These are phyloP conservation scores for Agapostemon virescens DNA, from an alignment of 2,888 invertebrate genomes.

Conservation along the genomic window DNA sequence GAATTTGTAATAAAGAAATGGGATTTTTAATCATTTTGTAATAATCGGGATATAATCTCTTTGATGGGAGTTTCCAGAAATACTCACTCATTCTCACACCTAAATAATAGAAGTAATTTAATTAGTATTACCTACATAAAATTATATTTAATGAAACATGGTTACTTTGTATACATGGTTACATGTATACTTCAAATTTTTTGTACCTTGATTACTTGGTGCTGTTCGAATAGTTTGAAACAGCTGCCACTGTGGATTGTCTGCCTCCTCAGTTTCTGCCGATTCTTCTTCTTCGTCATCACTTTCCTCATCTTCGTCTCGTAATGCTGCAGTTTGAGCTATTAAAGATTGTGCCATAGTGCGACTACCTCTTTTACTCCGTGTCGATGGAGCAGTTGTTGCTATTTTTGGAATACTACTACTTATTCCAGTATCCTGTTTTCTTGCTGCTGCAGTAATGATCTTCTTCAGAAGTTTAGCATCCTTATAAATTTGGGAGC, in stretches of 20 bases:
- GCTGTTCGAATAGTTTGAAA: constrained; percentile 90
- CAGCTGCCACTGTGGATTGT: constrained; percentile 94
- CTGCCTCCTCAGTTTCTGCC: constrained; percentile 81
- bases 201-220: constrained; percentile 81
- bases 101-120: constrained; percentile 12
- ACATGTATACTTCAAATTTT: background rate
- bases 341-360: constrained; percentile 81
- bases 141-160: constrained; percentile 1
- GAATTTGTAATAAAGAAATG: constrained; percentile 95
- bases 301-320: constrained; percentile 84
- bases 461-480: constrained; percentile 94
- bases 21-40: constrained; percentile 98
- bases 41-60: constrained; percentile 96
- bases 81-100: constrained; percentile 94
- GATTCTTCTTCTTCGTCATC: constrained; percentile 84
- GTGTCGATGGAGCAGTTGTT: constrained; percentile 74
- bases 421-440: constrained; percentile 73
- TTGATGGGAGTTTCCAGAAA: constrained; percentile 95
- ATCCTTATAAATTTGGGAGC: constrained; percentile 97
- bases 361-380: constrained; percentile 78
- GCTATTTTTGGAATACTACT: constrained; percentile 69
- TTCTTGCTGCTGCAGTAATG: constrained; percentile 79
- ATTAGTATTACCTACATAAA: background rate
- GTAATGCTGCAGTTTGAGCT: constrained; percentile 83
- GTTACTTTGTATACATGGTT: too few species aligned